phyloP scores from a whole-genome alignment of 1,140 invertebrate genomes.

The Drosophila equinoxialis region DNA sequence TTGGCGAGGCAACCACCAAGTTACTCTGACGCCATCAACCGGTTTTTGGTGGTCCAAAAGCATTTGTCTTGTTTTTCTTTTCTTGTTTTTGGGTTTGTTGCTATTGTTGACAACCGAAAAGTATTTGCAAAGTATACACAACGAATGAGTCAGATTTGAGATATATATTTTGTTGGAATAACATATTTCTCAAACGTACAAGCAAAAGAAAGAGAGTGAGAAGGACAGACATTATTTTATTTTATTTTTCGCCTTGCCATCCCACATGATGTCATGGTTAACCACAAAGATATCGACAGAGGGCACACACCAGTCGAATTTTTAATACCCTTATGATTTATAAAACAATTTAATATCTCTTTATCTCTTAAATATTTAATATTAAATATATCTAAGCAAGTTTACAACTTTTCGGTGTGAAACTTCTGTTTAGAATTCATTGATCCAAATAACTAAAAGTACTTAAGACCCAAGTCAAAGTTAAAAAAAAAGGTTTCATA shows the following conservation, averaged over 20 bases:
- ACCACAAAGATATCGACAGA: constrained; percentile 12
- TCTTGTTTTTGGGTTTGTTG: constrained; percentile 15
- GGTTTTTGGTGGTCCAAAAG: constrained; percentile 55
- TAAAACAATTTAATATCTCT: neutral
- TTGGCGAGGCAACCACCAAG: constrained; percentile 20
- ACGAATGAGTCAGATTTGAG: constrained; percentile 41
- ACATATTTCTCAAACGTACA: constrained; percentile 11
- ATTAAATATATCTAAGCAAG: no score
- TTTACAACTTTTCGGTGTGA: no score
- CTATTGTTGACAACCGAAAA: constrained; percentile 38
- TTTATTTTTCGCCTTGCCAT: constrained; percentile 7
- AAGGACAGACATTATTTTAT: neutral
- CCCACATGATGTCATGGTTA: constrained; percentile 45
- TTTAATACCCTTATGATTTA: neutral
- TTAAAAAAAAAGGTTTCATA: no score
- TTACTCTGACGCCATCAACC: constrained; percentile 76
- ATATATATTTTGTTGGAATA: constrained; percentile 21
- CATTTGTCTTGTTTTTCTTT: constrained; percentile 43
- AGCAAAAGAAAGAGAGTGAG: neutral
- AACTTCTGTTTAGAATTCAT: no score
- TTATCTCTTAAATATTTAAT: no score
- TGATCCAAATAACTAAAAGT: no score
- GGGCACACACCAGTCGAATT: constrained; percentile 21
- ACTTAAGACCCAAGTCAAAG: no score
- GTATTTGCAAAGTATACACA: constrained; percentile 67